These are phyloP conservation scores for Matsumurasca onukii DNA, from an alignment of 1,140 invertebrate genomes.

Conservation along the genomic window DNA sequence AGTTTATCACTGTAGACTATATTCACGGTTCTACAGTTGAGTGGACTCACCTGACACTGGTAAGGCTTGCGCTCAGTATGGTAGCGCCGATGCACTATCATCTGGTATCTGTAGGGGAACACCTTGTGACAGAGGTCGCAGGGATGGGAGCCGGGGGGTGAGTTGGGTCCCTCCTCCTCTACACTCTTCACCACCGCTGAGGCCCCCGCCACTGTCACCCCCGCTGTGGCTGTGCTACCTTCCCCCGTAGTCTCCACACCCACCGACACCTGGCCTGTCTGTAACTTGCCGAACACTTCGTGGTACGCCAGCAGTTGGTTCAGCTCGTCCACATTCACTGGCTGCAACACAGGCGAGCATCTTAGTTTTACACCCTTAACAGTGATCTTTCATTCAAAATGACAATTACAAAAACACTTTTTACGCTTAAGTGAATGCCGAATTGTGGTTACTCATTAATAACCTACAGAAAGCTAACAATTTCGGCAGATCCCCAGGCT, in stretches of 20 bases:
- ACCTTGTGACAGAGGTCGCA: constrained; percentile 83
- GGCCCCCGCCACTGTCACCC: background rate
- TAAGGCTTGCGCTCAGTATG: constrained; percentile 83
- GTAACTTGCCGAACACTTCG: constrained; percentile 83
- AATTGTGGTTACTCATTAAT: too few relatives aligned
- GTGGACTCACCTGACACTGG: constrained; percentile 65
- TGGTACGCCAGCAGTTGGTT: constrained; percentile 82
- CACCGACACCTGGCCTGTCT: constrained; percentile 49
- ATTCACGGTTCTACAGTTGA: too few relatives aligned
- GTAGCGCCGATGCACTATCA: constrained; percentile 81
- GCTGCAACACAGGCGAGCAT: too few relatives aligned
- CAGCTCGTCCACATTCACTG: constrained; percentile 77
- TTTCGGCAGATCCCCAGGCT: too few relatives aligned
- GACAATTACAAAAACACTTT: too few relatives aligned
- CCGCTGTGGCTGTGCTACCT: background rate
- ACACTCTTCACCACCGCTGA: constrained; percentile 16
- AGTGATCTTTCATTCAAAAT: too few relatives aligned
- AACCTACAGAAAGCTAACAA: too few relatives aligned
- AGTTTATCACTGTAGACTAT: too few relatives aligned
- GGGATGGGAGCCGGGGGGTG: constrained; percentile 62
- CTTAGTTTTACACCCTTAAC: too few relatives aligned
- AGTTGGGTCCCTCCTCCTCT: constrained; percentile 34
- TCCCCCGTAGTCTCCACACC: constrained; percentile 47
- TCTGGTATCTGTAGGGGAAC: constrained; percentile 81
- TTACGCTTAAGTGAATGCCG: too few relatives aligned